phyloP scores from a whole-genome alignment of 2,888 invertebrate species.

The Caenorhabditis auriculariae region DNA sequence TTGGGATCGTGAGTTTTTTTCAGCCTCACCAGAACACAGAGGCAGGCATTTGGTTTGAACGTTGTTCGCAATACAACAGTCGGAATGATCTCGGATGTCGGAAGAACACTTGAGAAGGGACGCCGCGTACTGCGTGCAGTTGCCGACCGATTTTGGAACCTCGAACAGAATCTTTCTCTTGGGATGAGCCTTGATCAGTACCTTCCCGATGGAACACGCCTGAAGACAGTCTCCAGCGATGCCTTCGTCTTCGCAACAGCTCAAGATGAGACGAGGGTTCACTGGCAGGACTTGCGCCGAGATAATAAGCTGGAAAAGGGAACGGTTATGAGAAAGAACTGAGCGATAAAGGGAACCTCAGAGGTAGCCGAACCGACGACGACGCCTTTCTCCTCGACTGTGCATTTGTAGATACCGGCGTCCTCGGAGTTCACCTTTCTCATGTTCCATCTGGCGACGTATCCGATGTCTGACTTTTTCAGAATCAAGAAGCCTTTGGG shows the following conservation, averaged over 20 bases:
- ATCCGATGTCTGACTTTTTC: constrained; percentile 21
- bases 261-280: constrained; percentile 26
- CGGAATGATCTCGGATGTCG: constrained; percentile 43
- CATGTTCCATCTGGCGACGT: constrained; percentile 19
- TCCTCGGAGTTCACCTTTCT: constrained; percentile 14
- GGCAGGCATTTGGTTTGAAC: constrained; percentile 35
- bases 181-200: constrained; percentile 5
- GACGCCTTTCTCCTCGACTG: constrained; percentile 8
- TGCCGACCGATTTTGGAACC: constrained; percentile 4
- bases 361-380: background rate
- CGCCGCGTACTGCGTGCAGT: constrained; percentile 25
- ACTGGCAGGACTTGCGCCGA: constrained; percentile 28
- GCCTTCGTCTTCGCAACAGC: constrained; percentile 33
- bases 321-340: background rate
- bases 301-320: constrained; percentile 17
- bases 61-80: constrained; percentile 33
- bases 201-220: constrained; percentile 36
- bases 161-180: constrained; percentile 8
- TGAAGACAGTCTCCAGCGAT: constrained; percentile 29
- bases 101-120: constrained; percentile 39
- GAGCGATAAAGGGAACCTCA: background rate
- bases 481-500: constrained; percentile 19
- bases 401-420: constrained; percentile 35
- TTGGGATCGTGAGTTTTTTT: no score
- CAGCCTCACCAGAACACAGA: constrained; percentile 43